phyloP scores from a whole-genome alignment of 2,888 invertebrate species.

The Agrotis ipsilon region DNA sequence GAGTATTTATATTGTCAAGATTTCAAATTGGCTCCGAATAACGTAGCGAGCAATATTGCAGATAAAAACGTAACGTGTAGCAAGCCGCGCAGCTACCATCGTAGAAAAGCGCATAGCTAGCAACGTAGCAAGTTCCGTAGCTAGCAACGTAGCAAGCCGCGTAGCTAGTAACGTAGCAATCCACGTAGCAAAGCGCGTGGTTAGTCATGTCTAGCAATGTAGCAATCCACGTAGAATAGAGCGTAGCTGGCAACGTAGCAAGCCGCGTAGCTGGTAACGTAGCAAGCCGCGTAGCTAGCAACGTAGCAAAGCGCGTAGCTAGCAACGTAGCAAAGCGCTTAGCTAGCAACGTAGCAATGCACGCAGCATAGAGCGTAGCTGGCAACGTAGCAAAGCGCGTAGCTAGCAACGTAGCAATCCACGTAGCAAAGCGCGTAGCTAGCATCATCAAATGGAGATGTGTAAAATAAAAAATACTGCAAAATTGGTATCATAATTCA shows the following conservation, averaged over 20 bases:
- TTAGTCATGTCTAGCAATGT: background rate
- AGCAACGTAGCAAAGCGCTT: background rate
- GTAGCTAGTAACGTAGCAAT: background rate
- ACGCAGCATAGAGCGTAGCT: no score
- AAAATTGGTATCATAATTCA: constrained; percentile 21
- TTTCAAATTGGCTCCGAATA: no score
- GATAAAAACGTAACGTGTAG: background rate
- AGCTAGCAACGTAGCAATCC: background rate
- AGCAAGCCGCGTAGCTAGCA: background rate
- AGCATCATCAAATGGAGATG: no score
- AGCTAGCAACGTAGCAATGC: background rate
- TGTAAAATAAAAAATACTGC: no score
- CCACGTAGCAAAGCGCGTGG: no score
- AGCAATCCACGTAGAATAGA: background rate
- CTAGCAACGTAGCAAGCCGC: background rate
- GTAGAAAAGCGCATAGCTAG: background rate
- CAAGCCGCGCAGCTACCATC: background rate
- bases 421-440: background rate
- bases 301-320: background rate
- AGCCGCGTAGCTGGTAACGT: background rate
- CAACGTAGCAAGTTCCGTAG: background rate
- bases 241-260: background rate
- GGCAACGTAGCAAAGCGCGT: no score
- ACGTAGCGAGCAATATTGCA: no score
- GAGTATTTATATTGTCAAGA: no score